These are phyloP conservation scores for Oceanodroma tethys DNA, from an alignment of 2,113 vertebrate genomes.

Conservation along the genomic window DNA sequence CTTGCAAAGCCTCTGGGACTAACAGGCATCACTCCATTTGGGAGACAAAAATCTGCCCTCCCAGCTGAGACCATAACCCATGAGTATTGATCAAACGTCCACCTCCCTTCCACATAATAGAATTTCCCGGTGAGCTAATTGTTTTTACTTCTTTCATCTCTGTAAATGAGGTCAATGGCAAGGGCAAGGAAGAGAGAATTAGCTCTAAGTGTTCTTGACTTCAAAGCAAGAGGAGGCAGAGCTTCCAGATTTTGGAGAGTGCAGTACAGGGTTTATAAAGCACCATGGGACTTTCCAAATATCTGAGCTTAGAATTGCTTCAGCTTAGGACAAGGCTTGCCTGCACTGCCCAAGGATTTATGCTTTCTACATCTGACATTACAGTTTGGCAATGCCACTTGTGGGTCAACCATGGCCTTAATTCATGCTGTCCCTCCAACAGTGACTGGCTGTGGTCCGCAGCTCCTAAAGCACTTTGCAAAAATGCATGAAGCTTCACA, in stretches of 20 bases:
- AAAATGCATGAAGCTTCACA: neutral
- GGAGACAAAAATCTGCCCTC: slow-evolving; percentile 54
- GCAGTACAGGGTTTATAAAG: neutral
- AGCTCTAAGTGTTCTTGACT: slow-evolving; percentile 54
- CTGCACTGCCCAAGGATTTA: neutral
- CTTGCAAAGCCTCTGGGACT: slow-evolving; percentile 13
- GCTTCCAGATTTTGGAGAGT: slow-evolving; percentile 4
- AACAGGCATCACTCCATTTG: slow-evolving; percentile 15
- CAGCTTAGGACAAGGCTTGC: neutral
- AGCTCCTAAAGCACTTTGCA: neutral
- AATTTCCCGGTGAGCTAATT: slow-evolving; percentile 55
- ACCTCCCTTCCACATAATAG: slow-evolving; percentile 53
- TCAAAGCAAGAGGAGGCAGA: slow-evolving; percentile 21
- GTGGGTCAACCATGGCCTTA: neutral
- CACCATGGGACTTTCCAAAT: neutral
- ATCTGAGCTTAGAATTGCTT: neutral
- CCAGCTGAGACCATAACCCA: slow-evolving; percentile 33
- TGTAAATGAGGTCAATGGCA: slow-evolving; percentile 56
- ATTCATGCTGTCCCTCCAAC: neutral
- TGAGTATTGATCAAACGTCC: slow-evolving; percentile 45
- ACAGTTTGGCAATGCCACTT: neutral
- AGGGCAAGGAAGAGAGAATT: slow-evolving; percentile 48
- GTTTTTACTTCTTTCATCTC: slow-evolving; percentile 66
- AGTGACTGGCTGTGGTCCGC: neutral
- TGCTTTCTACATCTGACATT: neutral